Percentiles rank a stretch among this genome's conserved stretches.
Conservation (phyloP, 2,888 invertebrate genomes). For the Bombylius major region DNA sequence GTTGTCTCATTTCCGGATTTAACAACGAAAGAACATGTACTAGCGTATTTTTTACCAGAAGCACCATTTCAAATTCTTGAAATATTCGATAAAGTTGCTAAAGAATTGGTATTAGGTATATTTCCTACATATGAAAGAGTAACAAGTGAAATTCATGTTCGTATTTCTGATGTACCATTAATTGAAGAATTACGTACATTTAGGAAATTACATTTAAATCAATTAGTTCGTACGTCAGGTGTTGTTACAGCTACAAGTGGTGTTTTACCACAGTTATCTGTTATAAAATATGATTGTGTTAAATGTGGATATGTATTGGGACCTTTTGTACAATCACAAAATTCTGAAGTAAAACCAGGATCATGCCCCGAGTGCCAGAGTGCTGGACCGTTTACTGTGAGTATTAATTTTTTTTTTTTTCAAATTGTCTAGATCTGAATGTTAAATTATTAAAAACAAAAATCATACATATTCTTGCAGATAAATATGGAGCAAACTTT, state of each 20-base stretch:
- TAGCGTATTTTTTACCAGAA: conserved; percentile 95
- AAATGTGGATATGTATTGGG: conserved; percentile 92
- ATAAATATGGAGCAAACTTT: conserved; percentile 99
- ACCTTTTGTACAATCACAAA: conserved; percentile 90
- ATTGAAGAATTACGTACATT: conserved; percentile 93
- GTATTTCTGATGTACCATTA: conserved; percentile 88
- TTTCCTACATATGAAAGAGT: conserved; percentile 95
- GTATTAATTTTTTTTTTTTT: conserved; percentile 15
- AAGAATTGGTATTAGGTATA: conserved; percentile 80
- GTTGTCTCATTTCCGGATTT: conserved; percentile 87
- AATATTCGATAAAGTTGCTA: conserved; percentile 91
- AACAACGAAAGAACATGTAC: conserved; percentile 79
- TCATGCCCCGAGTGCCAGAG: conserved; percentile 98
- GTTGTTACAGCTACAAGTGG: conserved; percentile 95
- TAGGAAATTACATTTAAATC: conserved; percentile 80
- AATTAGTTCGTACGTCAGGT: conserved; percentile 83
- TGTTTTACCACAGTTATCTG: conserved; percentile 86
- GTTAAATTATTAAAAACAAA: too few species aligned
- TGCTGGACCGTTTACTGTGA: conserved; percentile 80
- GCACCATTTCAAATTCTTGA: conserved; percentile 95
- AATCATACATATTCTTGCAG: conserved; percentile 34
- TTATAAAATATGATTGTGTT: conserved; percentile 95
- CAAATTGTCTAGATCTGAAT: conserved; percentile 1
- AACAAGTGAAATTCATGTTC: conserved; percentile 83
- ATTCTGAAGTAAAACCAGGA: conserved; percentile 87